These are phyloP conservation scores for Actinia equina DNA, from an alignment of 64 coral and sea anemone species.

Conservation along the genomic window DNA sequence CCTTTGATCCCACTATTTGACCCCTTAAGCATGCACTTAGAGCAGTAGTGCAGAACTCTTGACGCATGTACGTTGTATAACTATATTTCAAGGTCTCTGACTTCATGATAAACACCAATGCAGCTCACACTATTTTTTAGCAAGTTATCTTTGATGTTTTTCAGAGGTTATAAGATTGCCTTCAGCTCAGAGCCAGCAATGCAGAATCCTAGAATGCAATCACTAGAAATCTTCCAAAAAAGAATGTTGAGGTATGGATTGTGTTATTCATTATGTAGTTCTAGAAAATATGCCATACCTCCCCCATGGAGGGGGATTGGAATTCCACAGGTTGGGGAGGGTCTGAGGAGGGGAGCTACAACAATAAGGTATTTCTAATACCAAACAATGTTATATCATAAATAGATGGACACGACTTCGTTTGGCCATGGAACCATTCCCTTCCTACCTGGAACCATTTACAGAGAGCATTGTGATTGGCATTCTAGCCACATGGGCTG, in stretches of 20 bases:
- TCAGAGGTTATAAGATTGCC: constrained; percentile 80
- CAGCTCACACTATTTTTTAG: too few species aligned
- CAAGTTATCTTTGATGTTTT: neutral
- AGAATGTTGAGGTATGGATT: constrained; percentile 81
- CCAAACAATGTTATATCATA: neutral
- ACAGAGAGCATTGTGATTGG: constrained; percentile 78
- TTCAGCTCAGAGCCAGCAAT: constrained; percentile 91
- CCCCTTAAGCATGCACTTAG: too few species aligned
- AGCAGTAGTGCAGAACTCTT: too few species aligned
- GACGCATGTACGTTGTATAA: too few species aligned
- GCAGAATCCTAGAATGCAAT: constrained; percentile 88
- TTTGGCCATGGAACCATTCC: constrained; percentile 87
- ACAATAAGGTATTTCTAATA: neutral
- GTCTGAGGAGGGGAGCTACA: neutral
- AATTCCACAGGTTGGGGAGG: neutral
- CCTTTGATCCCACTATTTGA: too few species aligned
- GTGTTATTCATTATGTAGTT: too few species aligned
- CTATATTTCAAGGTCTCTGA: neutral
- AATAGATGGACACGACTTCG: constrained; percentile 93
- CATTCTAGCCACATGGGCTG: constrained; percentile 68
- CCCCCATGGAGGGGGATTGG: too few species aligned
- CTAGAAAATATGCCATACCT: too few species aligned
- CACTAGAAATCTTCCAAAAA: constrained; percentile 68
- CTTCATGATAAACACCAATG: neutral
- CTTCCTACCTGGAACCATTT: constrained; percentile 75